Percentiles rank a stretch among this genome's conserved stretches.
phyloP scores from a whole-genome alignment of 2,113 vertebrate genomes.

The Tetrao urogallus region DNA sequence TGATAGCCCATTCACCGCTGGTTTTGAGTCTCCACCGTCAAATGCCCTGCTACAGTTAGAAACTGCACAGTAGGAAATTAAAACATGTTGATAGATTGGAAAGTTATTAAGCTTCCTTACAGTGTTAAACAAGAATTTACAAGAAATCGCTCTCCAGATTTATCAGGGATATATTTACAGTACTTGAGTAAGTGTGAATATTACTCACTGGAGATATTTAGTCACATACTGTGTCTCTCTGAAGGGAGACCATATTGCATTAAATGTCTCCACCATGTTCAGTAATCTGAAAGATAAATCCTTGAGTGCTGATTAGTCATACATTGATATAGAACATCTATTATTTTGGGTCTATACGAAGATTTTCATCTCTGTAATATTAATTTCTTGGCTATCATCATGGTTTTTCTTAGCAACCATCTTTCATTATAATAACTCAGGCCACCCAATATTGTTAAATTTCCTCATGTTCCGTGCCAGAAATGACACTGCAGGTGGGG shows the following conservation, averaged over 20 bases:
- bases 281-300: conserved; percentile 70
- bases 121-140: conserved; percentile 75
- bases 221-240: conserved; percentile 69
- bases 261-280: conserved; percentile 74
- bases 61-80: conserved; percentile 60
- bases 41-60: conserved; percentile 22
- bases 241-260: conserved; percentile 73
- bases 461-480: conserved; percentile 59
- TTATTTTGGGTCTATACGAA: conserved; percentile 69
- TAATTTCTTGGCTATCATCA: conserved; percentile 68
- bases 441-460: conserved; percentile 46
- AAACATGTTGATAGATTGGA: conserved; percentile 73
- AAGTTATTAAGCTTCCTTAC: conserved; percentile 70
- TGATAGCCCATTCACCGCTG: neutral
- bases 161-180: conserved; percentile 71
- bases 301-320: conserved; percentile 72
- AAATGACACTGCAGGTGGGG: conserved; percentile 57
- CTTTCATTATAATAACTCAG: conserved; percentile 61
- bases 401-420: conserved; percentile 60
- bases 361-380: conserved; percentile 65
- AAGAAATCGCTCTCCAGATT: conserved; percentile 70
- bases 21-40: conserved; percentile 14
- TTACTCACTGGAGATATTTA: conserved; percentile 74
- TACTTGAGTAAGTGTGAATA: conserved; percentile 74
- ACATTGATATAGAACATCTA: conserved; percentile 73